phyloP scores from a whole-genome alignment of 2,797 vertebrate species.

The Oceanodroma leucorhoa region DNA sequence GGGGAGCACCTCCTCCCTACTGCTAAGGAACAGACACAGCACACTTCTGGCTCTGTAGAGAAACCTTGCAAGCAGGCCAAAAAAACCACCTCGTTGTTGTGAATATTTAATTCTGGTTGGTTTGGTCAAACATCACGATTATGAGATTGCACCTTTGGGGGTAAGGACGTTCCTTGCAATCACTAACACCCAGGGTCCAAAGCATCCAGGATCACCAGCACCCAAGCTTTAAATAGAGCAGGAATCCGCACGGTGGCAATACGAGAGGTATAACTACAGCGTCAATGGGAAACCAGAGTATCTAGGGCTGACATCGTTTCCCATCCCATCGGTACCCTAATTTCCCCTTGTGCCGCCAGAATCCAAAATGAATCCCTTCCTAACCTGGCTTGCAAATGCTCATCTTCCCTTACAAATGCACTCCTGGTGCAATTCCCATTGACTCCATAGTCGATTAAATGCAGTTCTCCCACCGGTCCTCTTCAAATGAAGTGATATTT shows the following conservation, averaged over 20 bases:
- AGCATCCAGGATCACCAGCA: neutral
- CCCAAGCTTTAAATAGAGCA: neutral
- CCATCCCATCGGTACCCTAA: neutral
- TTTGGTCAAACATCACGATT: neutral
- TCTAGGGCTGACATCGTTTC: accelerated
- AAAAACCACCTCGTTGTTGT: neutral
- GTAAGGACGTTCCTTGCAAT: neutral
- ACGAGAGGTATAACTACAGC: neutral
- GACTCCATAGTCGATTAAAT: neutral
- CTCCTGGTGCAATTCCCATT: neutral
- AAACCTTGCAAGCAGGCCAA: neutral
- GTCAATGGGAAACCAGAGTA: neutral
- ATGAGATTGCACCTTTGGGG: accelerated
- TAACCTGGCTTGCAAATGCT: neutral
- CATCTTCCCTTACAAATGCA: neutral
- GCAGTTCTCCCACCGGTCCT: neutral
- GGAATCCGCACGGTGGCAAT: accelerated
- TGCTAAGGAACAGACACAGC: neutral
- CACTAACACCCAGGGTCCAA: neutral
- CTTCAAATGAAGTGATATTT: neutral
- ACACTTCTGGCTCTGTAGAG: neutral
- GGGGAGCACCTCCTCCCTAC: neutral
- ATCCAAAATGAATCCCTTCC: neutral
- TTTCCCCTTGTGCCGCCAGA: neutral
- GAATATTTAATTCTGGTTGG: neutral